Evolutionary conservation across 1,140 invertebrate genomes (phyloP), one percentile per base, ranked within the genome.

Genomic region (Macrobrachium rosenbergii): DNA sequence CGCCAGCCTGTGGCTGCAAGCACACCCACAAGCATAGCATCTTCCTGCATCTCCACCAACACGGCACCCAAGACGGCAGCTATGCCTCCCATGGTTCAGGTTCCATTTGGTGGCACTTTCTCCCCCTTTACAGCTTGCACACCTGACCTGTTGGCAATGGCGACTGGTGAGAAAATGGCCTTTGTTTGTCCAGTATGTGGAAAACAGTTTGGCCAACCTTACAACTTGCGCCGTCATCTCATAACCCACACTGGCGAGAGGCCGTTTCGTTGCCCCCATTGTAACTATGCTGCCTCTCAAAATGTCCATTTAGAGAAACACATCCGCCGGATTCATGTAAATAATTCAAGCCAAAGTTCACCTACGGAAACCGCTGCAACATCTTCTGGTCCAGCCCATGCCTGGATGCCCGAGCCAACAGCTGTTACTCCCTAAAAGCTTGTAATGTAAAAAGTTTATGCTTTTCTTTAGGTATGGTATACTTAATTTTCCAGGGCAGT

Each of bases 281-380:
- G 90, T 67, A 87, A 90, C 79, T 89, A 89, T 72, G 85, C 85
- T 17, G 89, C 89, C 37, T 89, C 89, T 5, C 89, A 89, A 52
- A 89, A 89, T 63, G 89, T 89, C 63, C 89, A 89, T 60, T 79
- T 89, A 8, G 89, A 89, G 62, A 89, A 89, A 67, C 89, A 89
- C 67, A 89, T 89, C 62, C 89, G 89, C 8, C 89, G 89, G n/a
- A 89, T 89, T 60, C 85, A 87, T 59, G 59, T 87, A 16, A 83
- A 83, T 59, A 87, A 87, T 28, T 52, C 52, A 52, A 43, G 75
- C 19, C 83, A 85, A 37, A 87, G 76, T 62, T 37, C 72, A n/a
- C 58, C 72, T 58, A 76, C 62, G 21, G 75, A 21, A 52, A 58
- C n/a, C 5, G 43, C 59, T 19, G 78, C 81, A 67, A 23, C 77